Conservation (phyloP, 1,140 invertebrate species). For the Listronotus oregonensis region DNA sequence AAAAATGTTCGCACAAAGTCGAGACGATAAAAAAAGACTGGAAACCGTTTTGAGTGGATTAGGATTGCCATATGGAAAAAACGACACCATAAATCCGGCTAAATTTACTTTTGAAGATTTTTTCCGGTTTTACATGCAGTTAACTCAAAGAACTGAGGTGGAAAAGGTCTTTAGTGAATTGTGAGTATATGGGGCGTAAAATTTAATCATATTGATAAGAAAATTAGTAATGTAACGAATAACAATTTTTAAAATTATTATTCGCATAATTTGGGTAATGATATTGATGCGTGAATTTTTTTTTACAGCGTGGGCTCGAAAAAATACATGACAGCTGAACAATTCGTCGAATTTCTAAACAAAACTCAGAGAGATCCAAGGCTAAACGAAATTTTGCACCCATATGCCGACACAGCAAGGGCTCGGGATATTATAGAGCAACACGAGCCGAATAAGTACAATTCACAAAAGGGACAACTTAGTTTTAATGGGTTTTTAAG, state of each 20-base stretch:
- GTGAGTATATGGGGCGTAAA: constrained; percentile 72
- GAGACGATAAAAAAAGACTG: constrained; percentile 90
- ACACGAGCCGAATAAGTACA: constrained; percentile 88
- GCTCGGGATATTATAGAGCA: constrained; percentile 88
- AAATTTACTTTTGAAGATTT: constrained; percentile 94
- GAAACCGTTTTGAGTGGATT: constrained; percentile 89
- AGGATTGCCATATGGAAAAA: constrained; percentile 86
- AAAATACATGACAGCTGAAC: constrained; percentile 82
- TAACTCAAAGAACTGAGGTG: constrained; percentile 85
- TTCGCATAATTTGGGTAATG: too few species aligned
- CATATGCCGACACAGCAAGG: constrained; percentile 84
- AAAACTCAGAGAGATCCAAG: constrained; percentile 91
- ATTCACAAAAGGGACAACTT: constrained; percentile 74
- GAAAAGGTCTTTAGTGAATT: constrained; percentile 87
- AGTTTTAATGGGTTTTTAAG: constrained; percentile 88
- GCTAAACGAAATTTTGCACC: constrained; percentile 96
- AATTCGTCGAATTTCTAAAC: constrained; percentile 95
- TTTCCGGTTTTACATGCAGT: constrained; percentile 90
- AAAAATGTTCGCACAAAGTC: constrained; percentile 88
- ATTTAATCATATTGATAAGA: too few species aligned
- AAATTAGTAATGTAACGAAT: too few species aligned
- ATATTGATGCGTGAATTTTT: background rate
- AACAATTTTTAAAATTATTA: too few species aligned
- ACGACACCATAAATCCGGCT: constrained; percentile 78
- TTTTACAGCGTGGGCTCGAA: constrained; percentile 62